Evolutionary conservation across 2,113 vertebrate genomes (phyloP).

Genomic region (Forbesichthys papilliferus): DNA sequence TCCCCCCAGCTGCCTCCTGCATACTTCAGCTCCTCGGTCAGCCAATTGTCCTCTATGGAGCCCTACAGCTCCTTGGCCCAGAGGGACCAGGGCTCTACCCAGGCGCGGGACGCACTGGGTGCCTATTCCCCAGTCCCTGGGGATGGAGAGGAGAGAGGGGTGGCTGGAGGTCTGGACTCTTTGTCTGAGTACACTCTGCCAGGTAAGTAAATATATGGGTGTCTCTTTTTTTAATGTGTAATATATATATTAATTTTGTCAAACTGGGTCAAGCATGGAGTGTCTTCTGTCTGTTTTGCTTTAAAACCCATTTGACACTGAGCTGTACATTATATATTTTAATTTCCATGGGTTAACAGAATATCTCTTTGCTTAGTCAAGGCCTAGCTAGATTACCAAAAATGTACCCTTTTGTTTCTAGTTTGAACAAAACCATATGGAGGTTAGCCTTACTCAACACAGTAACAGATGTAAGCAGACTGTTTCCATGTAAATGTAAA

Average conservation of each 20-base stretch:
- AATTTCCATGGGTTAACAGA: too few relatives aligned
- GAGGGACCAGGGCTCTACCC: constrained; percentile 76
- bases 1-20: constrained; percentile 80
- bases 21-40: constrained; percentile 74
- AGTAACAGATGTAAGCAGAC: too few relatives aligned
- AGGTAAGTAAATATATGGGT: constrained; percentile 56
- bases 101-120: constrained; percentile 85
- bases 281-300: background rate
- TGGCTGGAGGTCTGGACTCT: constrained; percentile 67
- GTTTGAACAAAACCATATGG: too few relatives aligned
- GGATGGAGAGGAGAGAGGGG: constrained; percentile 56
- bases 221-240: too few relatives aligned
- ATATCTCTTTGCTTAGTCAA: too few relatives aligned
- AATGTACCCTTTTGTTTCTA: too few relatives aligned
- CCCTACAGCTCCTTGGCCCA: constrained; percentile 74
- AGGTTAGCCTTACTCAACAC: too few relatives aligned
- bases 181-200: constrained; percentile 79
- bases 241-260: too few relatives aligned
- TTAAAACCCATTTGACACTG: background rate
- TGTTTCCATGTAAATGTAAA: too few relatives aligned
- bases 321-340: background rate
- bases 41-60: constrained; percentile 76
- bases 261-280: too few relatives aligned
- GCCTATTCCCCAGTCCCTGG: constrained; percentile 74
- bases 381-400: too few relatives aligned